Conservation (phyloP, 2,888 invertebrate genomes). For the Leptopilina myrica region DNA sequence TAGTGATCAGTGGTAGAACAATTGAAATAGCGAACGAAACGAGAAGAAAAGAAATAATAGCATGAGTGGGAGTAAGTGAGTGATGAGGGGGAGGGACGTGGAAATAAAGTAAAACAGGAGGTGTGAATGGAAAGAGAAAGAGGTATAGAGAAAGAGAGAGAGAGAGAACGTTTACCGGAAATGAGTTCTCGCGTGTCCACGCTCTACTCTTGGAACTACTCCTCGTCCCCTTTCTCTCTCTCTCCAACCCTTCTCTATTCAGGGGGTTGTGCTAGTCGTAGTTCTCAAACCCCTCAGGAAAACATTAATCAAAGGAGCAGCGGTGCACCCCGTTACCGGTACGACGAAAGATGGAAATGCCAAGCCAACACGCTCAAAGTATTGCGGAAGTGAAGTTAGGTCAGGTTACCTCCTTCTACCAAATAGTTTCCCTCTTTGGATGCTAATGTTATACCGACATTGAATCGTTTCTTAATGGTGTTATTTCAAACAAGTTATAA, state of each 20-base stretch:
- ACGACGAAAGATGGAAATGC: slow-evolving; percentile 64
- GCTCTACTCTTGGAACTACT: slow-evolving; percentile 61
- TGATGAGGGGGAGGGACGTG: not conserved
- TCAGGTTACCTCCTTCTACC: slow-evolving; percentile 46
- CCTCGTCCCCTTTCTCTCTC: not conserved
- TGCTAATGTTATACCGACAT: slow-evolving; percentile 4
- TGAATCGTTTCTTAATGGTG: not conserved
- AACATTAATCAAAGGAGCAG: slow-evolving; percentile 70
- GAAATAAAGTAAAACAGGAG: slow-evolving; percentile 13
- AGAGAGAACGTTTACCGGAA: slow-evolving; percentile 62
- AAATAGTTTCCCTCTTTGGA: slow-evolving; percentile 48
- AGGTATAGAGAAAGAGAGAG: slow-evolving; percentile 44
- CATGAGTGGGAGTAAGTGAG: slow-evolving; percentile 24
- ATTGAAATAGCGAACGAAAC: not conserved
- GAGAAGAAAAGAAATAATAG: slow-evolving; percentile 44
- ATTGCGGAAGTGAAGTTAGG: slow-evolving; percentile 54
- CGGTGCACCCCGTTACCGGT: slow-evolving; percentile 63
- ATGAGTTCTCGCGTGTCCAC: slow-evolving; percentile 72
- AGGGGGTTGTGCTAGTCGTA: slow-evolving; percentile 49
- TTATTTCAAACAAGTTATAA: not conserved
- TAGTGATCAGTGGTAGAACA: no score
- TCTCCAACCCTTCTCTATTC: slow-evolving; percentile 42
- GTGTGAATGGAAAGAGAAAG: not conserved
- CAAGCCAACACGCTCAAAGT: slow-evolving; percentile 52
- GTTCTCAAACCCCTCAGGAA: slow-evolving; percentile 60